Base-by-base conservation (phyloP, 2,113 vertebrate species). In the Pelecanus crispus region DNA sequence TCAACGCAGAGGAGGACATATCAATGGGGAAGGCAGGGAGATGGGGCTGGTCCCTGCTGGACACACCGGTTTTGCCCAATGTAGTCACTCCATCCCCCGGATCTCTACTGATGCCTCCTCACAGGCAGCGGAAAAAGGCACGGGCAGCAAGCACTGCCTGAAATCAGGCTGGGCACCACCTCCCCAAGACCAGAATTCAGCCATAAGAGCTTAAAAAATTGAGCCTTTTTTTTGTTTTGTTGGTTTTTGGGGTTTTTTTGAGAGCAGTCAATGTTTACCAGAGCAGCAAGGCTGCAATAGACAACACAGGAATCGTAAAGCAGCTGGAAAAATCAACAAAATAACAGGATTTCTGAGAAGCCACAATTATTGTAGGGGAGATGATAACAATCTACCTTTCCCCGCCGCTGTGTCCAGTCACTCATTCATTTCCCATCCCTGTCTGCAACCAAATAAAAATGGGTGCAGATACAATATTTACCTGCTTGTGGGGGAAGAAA, bases 301-400 rank as follows among this genome's bases (percentile, higher is more conserved):
- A 25, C 86, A 89, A 19, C 31, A 31, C 8, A 2, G 25, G 36
- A 66, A 70, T 0, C 0, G 73, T 61, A 81, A 82, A 97, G 24
- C 42, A 11, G 66, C 21, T 80, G 79, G 73, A 85, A 90, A 78
- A 78, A 93, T 28, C 66, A 74, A 34, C 86, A 34, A 82, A 95
- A 91, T 9, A 72, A 73, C 26, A 70, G 73, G 61, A 95, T 70
- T 96, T 94, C 81, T 31, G 49, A 73, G 89, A 89, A 94, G 84
- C 70, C 81, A n/a, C 53, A 74, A 65, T 94, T 88, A 88, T 25
- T n/a, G 50, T 4, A 36, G 40, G 32, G 72, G 58, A 83, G 89
- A 74, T 68, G 45, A 83, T 79, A 88, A 82, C 68, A 26, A 90
- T 42, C 79, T 42, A 28, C 71, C 42, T 71, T 67, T 59, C 26